Conservation (phyloP, 92 coral and sea anemone genomes). For the Bergia sp. region DNA sequence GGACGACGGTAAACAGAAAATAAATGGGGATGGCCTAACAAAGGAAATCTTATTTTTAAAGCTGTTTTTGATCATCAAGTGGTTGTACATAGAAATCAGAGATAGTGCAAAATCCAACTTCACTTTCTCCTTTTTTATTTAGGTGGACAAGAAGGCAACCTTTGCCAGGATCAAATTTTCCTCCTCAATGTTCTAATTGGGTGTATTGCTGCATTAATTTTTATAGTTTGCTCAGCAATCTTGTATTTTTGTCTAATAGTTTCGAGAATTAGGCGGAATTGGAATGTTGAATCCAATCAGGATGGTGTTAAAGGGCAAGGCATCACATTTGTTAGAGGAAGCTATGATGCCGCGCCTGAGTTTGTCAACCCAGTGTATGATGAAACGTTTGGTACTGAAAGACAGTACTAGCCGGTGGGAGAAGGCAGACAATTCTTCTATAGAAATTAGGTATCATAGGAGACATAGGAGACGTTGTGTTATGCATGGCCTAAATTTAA, state of each 20-base stretch:
- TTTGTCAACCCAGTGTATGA: slow-evolving; percentile 38
- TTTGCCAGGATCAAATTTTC: slow-evolving; percentile 25
- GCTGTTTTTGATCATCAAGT: no score
- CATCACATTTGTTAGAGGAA: neutral
- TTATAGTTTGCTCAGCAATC: neutral
- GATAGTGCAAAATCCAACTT: neutral
- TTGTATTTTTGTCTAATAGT: slow-evolving; percentile 2
- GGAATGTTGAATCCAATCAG: neutral
- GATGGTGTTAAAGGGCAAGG: slow-evolving; percentile 1
- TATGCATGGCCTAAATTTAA: no score
- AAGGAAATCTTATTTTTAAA: no score
- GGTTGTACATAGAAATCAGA: no score
- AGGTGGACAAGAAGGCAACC: neutral
- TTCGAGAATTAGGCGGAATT: slow-evolving; percentile 26
- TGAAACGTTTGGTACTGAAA: neutral
- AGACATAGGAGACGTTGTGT: no score
- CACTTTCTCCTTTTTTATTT: neutral
- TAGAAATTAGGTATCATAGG: no score
- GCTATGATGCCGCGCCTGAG: neutral
- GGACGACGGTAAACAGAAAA: no score
- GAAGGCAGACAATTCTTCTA: no score
- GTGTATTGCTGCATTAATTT: neutral
- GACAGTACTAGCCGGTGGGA: neutral
- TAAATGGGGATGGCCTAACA: no score
- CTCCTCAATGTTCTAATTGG: slow-evolving; percentile 29